These are phyloP conservation scores for Caenorhabditis sp. DNA, from an alignment of 2,888 invertebrate genomes.

Conservation along the genomic window DNA sequence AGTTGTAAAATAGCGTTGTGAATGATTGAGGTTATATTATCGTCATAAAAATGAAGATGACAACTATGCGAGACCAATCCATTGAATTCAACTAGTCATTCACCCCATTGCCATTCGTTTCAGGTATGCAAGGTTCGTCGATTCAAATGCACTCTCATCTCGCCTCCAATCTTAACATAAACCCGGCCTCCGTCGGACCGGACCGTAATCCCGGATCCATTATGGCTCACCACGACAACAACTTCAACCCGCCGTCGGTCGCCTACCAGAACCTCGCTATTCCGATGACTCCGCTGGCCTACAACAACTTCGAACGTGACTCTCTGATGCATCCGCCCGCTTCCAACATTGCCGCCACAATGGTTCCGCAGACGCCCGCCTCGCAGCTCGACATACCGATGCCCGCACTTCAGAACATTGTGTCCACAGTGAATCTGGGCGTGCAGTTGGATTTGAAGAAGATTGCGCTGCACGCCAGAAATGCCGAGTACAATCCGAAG, in stretches of 20 bases:
- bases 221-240: conserved; percentile 34
- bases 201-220: conserved; percentile 59
- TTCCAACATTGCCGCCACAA: conserved; percentile 55
- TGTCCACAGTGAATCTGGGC: conserved; percentile 94
- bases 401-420: conserved; percentile 85
- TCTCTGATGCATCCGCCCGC: conserved; percentile 25
- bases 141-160: conserved; percentile 52
- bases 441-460: conserved; percentile 96
- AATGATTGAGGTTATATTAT: too few relatives aligned
- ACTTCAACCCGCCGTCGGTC: conserved; percentile 62
- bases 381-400: conserved; percentile 75
- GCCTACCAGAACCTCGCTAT: conserved; percentile 62
- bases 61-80: neutral
- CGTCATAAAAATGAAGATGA: neutral
- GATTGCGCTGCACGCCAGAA: conserved; percentile 96
- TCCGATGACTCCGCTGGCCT: conserved; percentile 77
- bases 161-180: conserved; percentile 67
- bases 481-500: conserved; percentile 99
- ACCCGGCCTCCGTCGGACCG: conserved; percentile 63
- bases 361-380: conserved; percentile 70
- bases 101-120: neutral
- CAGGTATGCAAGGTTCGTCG: conserved; percentile 49
- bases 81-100: neutral
- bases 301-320: conserved; percentile 46
- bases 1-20: neutral